phyloP scores from a whole-genome alignment of 2,797 vertebrate genomes.

The Cheracebus regulus region DNA sequence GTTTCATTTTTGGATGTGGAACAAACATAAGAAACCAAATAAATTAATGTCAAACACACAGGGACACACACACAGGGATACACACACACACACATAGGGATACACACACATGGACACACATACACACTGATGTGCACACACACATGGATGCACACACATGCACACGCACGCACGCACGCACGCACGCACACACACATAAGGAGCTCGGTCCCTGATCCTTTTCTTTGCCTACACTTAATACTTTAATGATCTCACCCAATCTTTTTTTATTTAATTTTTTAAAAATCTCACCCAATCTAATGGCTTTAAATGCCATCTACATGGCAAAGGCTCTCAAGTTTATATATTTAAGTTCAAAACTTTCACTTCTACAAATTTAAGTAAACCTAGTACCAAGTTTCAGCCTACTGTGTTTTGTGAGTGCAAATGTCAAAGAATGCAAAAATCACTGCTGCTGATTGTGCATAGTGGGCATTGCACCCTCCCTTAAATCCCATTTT shows the following conservation, averaged over 20 bases:
- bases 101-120: not conserved
- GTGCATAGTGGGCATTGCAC: not conserved
- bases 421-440: not conserved
- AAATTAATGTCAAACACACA: not conserved
- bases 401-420: not conserved
- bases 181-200: not conserved
- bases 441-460: not conserved
- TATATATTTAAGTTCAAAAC: not conserved
- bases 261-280: not conserved
- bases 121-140: not conserved
- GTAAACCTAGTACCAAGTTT: not conserved
- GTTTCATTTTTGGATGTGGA: not conserved
- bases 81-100: no score
- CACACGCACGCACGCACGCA: not conserved
- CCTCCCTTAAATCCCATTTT: not conserved
- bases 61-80: not conserved
- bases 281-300: not conserved
- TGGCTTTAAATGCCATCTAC: not conserved
- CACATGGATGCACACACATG: no score
- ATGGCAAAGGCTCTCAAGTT: not conserved
- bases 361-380: not conserved
- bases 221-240: not conserved
- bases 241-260: not conserved
- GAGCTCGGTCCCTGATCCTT: not conserved
- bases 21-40: not conserved